Evolutionary conservation across 2,797 vertebrate genomes (phyloP).

Genomic region (Sebastes oblongus): DNA sequence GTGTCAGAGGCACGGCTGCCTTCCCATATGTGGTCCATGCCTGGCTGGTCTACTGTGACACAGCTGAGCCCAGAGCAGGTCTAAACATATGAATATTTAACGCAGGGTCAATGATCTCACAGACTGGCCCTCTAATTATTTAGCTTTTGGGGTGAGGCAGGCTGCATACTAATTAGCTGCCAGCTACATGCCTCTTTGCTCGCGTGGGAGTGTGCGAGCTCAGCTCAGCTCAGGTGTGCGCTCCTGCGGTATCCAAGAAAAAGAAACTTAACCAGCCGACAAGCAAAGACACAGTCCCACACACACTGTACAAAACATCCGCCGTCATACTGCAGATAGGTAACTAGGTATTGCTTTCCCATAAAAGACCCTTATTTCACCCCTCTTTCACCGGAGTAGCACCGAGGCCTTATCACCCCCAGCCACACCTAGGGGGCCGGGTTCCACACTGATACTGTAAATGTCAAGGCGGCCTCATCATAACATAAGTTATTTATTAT

Average conservation of each 20-base stretch:
- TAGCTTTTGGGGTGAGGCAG: conserved; percentile 83
- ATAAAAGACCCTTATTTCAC: conserved; percentile 81
- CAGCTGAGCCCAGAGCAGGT: conserved; percentile 83
- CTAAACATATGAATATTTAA: conserved; percentile 91
- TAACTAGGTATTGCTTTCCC: conserved; percentile 79
- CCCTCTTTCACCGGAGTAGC: conserved; percentile 73
- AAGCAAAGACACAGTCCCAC: conserved; percentile 54
- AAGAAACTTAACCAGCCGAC: conserved; percentile 48
- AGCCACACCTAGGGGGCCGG: conserved; percentile 74
- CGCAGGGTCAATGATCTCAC: conserved; percentile 86
- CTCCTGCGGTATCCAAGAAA: conserved; percentile 40
- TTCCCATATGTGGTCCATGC: conserved; percentile 85
- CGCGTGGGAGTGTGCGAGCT: conserved; percentile 14
- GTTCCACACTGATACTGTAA: conserved; percentile 80
- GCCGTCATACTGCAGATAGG: conserved; percentile 74
- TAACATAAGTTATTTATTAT: conserved; percentile 89
- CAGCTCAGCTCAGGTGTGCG: conserved; percentile 56
- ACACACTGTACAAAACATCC: conserved; percentile 59
- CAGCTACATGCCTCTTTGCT: conserved; percentile 65
- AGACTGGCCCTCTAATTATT: conserved; percentile 87
- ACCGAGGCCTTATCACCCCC: conserved; percentile 76
- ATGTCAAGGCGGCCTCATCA: conserved; percentile 81
- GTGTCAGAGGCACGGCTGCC: conserved; percentile 78
- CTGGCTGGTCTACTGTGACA: conserved; percentile 85
- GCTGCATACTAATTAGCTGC: conserved; percentile 81